Evolutionary conservation across 2,113 vertebrate species (phyloP).

Genomic region (Laticauda laticaudata): DNA sequence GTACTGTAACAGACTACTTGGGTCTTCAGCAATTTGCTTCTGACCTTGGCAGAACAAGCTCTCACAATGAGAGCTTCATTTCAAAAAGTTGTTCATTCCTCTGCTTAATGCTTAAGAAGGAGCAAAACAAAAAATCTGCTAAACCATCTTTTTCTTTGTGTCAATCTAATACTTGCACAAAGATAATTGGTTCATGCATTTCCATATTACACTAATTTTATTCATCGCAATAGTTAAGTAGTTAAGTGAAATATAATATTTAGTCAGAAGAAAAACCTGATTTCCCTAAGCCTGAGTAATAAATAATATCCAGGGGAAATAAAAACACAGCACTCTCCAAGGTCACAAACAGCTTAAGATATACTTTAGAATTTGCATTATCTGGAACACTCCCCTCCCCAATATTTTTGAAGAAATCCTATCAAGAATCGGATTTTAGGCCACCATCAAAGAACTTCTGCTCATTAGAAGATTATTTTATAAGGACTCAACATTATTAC

Average conservation of each 20-base stretch:
- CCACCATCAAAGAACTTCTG: neutral
- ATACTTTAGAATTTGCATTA: constrained; percentile 20
- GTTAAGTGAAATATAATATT: neutral
- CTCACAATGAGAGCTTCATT: neutral
- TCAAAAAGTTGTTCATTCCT: neutral
- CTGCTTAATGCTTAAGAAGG: neutral
- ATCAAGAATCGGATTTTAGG: neutral
- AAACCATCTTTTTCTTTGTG: neutral
- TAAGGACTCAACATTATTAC: neutral
- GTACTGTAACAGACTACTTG: neutral
- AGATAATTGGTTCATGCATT: neutral
- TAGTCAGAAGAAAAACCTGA: neutral
- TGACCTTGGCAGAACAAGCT: neutral
- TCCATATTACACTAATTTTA: constrained; percentile 7
- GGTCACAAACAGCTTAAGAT: neutral
- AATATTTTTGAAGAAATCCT: neutral
- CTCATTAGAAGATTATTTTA: neutral
- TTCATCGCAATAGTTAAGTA: neutral
- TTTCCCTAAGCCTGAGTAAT: constrained; percentile 18
- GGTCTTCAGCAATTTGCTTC: neutral
- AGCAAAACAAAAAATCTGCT: neutral
- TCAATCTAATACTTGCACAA: neutral
- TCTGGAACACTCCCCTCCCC: neutral
- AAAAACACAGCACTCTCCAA: constrained; percentile 10
- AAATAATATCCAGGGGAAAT: neutral